phyloP scores from a whole-genome alignment of 1,140 invertebrate species.

The Diprion similis region DNA sequence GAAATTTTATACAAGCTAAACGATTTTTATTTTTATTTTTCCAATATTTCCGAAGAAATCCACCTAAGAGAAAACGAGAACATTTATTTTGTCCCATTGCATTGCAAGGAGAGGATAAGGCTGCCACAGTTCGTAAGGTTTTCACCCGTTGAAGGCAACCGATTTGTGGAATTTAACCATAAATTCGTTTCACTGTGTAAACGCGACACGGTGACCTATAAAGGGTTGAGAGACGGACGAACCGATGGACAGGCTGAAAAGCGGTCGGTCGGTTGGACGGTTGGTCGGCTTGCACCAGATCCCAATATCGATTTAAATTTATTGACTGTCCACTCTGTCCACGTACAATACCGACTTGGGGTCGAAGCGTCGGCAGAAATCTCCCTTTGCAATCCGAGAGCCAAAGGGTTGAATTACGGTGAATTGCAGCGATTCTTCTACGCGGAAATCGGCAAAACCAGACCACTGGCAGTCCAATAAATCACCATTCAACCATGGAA shows the following conservation, averaged over 20 bases:
- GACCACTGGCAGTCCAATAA: constrained; percentile 29
- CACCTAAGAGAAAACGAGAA: not conserved
- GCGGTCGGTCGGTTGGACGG: not conserved
- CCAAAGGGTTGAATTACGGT: constrained; percentile 26
- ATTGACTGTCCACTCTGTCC: not conserved
- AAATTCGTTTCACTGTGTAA: not conserved
- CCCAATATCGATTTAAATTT: constrained; percentile 2
- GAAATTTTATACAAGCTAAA: too few species aligned
- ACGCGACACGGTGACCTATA: constrained; percentile 42
- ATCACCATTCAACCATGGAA: constrained; percentile 25
- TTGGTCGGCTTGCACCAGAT: not conserved
- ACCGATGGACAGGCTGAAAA: not conserved
- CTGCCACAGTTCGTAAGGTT: not conserved
- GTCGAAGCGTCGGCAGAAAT: not conserved
- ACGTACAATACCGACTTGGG: constrained; percentile 29
- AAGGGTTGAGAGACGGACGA: constrained; percentile 20
- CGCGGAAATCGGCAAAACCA: constrained; percentile 40
- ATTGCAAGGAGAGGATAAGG: too few species aligned
- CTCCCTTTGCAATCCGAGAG: constrained; percentile 28
- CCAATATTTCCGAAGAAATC: not conserved
- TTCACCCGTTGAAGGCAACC: not conserved
- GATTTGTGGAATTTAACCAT: not conserved
- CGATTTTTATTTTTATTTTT: too few species aligned
- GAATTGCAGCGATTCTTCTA: constrained; percentile 33
- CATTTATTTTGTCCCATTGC: not conserved